Evolutionary conservation across 2,113 vertebrate genomes (phyloP).

Genomic region (Chloroceryle aenea): DNA sequence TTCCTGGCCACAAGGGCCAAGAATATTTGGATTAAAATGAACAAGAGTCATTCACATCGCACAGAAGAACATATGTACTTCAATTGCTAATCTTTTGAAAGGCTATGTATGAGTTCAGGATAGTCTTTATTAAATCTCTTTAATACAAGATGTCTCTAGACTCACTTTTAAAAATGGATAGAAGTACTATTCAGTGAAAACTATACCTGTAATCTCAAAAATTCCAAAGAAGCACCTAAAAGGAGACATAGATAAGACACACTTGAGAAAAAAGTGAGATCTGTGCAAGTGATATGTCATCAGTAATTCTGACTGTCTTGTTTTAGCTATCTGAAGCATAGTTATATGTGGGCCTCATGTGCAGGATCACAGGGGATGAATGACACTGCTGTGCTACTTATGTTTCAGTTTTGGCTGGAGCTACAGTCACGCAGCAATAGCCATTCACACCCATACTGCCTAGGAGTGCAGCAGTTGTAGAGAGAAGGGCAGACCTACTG

Average conservation of each 20-base stretch:
- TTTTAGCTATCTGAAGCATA: neutral
- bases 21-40: neutral
- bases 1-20: too few species aligned
- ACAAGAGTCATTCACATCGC: neutral
- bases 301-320: neutral
- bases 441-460: rapidly evolving
- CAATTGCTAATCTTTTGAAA: neutral
- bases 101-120: rapidly evolving
- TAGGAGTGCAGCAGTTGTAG: rapidly evolving
- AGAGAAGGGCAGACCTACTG: neutral
- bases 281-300: neutral
- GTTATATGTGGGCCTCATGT: neutral
- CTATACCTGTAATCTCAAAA: neutral
- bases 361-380: neutral
- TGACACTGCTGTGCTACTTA: neutral
- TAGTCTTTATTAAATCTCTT: neutral
- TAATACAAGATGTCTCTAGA: neutral
- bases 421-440: neutral
- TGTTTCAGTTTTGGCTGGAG: neutral
- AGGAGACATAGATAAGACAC: neutral
- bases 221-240: neutral
- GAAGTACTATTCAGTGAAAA: neutral
- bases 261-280: neutral
- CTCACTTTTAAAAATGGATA: neutral
- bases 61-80: neutral